Base-by-base conservation (phyloP, 2,113 vertebrate species). In the Uropsilus gracilis region DNA sequence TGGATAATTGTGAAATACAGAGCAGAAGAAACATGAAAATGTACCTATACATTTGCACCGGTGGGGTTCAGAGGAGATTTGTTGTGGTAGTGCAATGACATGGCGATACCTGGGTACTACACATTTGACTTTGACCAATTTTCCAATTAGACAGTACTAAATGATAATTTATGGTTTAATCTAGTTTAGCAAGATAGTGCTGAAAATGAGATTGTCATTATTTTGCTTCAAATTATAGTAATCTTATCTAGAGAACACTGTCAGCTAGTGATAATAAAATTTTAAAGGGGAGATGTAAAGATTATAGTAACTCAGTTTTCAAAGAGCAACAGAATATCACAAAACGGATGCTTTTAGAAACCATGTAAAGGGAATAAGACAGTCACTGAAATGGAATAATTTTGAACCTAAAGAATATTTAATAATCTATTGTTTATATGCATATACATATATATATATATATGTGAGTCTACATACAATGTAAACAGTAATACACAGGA, bases 1-100 rank as follows among this genome's bases (percentile, higher is more conserved):
- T 99, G 95, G 16, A 94, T 0, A 0, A 46, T 37, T 68, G 53
- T 32, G 85, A 13, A 80, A 96, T 10, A 32, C 28, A 73, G 26
- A n/a, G 55, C 1, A 39, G 46, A 2, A 6, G 11, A 61, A 72
- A 87, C 7, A 59, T 55, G n/a, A 92, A 71, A 46, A 57, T 22
- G 59, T 2, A 17, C 24, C 48, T 12, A 26, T 8, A 39, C 3
- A 10, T 37, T 39, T 72, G n/a, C 39, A 8, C 1, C 6, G 11
- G 71, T 18, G 80, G 68, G 3, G n/a, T 8, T 46, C 39, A 48
- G 7, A 16, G 37, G 8, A 80, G 37, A 11, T 11, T 20, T 11
- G 34, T 6, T 42, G 32, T 48, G 18, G 71, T 24, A n/a, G 20
- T 18, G 2, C 11, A 5, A 24, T 26, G 50, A 24, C 4, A 8